Conservation (phyloP, 2,888 invertebrate genomes). For the Lissonota sp. region DNA sequence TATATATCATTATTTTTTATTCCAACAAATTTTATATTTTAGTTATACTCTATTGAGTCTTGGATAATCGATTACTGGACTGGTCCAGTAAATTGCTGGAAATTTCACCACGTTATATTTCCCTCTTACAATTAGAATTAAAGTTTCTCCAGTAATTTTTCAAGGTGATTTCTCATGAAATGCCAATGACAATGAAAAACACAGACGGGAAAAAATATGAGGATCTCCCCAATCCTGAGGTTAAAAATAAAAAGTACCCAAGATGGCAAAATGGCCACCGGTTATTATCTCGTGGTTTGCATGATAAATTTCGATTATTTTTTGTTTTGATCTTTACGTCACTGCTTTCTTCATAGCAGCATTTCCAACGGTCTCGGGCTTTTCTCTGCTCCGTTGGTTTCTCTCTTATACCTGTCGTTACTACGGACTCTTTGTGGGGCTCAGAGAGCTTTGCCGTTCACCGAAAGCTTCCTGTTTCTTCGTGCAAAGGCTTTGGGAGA, state of each 20-base stretch:
- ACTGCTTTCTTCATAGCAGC: conserved; percentile 22
- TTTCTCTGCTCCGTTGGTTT: conserved; percentile 61
- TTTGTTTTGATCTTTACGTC: conserved; percentile 18
- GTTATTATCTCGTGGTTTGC: conserved; percentile 65
- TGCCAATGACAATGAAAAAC: conserved; percentile 45
- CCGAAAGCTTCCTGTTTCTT: conserved; percentile 60
- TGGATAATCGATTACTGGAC: too few species aligned
- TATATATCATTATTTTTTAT: too few species aligned
- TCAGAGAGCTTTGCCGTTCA: conserved; percentile 30
- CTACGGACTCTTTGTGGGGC: conserved; percentile 49
- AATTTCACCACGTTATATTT: too few species aligned
- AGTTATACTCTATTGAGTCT: too few species aligned
- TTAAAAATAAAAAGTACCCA: conserved; percentile 53
- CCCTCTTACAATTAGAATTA: too few species aligned
- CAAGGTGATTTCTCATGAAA: conserved; percentile 51
- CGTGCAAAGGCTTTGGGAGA: conserved; percentile 48
- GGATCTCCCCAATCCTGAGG: conserved; percentile 4
- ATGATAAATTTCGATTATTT: neutral
- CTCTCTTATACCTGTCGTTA: conserved; percentile 70
- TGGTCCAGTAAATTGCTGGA: too few species aligned
- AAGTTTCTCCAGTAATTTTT: too few species aligned
- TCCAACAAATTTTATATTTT: too few species aligned
- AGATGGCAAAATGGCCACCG: conserved; percentile 53
- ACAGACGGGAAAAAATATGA: neutral
- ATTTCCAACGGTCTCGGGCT: conserved; percentile 23